Evolutionary conservation across 1,140 invertebrate species (phyloP), one percentile per base, ranked within the genome.

Genomic region (Drosophila albomicans): DNA sequence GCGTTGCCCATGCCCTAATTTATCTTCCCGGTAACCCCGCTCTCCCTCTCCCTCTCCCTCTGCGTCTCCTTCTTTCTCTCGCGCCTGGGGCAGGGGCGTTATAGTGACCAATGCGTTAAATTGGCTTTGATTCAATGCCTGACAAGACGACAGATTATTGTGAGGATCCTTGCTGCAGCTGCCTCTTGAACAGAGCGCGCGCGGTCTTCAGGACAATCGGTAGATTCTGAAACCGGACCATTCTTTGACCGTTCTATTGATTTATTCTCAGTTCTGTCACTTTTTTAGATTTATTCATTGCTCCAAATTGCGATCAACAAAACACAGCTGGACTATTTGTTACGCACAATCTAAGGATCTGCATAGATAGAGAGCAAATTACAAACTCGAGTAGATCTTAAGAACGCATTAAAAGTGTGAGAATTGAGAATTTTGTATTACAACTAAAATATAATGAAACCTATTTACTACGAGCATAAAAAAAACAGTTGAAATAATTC

Each of bases 21-120:
- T 81, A 84, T 84, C 81, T 84, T 78, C 20, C 56, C 62, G 51
- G 13, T 49, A 48, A 45, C 43, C 43, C 52, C 48, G 58, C 67
- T 16, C 5, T 28, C 2, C 48, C 49, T 11, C 35, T 5, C 32
- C 30, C 5, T 30, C 20, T n/a, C 13, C 32, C 16, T 5, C 32
- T 62, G 10, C 0, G 5, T 15, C 41, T 52, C 43, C 15, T 3
- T 49, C 20, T 13, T 45, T 20, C 46, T 32, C 10, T 8, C 1
- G 48, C 20, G 48, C 25, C 48, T 49, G 15, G 15, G 30, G 64
- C 72, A 51, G 66, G 52, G 65, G 75, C 72, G 71, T 65, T 69
- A 59, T 71, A 82, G 66, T 87, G 82, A 79, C 82, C 82, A 87
- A 86, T 79, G 79, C 82, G 79, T 86, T 69, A 86, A 86, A 86